Percentiles rank a stretch among this genome's conserved stretches.
phyloP scores from a whole-genome alignment of 2,797 vertebrate genomes.

The Schizopygopsis malacanthus region DNA sequence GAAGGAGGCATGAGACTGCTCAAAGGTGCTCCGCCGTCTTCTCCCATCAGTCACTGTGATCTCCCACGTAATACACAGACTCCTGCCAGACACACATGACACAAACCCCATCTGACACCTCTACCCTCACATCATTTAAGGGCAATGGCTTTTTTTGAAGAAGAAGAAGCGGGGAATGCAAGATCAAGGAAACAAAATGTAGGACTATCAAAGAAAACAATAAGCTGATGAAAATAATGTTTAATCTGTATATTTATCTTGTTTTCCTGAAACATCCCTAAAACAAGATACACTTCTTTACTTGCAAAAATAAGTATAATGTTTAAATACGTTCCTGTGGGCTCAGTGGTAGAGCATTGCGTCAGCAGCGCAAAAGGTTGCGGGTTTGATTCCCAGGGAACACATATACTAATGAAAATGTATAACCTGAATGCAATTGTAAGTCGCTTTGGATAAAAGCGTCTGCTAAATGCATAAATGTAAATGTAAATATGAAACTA shows the following conservation, averaged over 20 bases:
- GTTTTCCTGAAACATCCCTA: background rate
- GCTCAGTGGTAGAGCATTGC: too few species aligned
- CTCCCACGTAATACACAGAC: constrained; percentile 78
- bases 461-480: too few species aligned
- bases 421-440: too few species aligned
- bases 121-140: constrained; percentile 38
- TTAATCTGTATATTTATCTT: background rate
- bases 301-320: background rate
- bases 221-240: background rate
- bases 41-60: constrained; percentile 78
- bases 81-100: constrained; percentile 64
- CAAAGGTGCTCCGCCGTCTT: constrained; percentile 72
- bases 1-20: constrained; percentile 76
- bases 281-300: background rate
- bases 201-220: background rate
- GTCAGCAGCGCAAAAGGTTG: too few species aligned
- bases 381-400: too few species aligned
- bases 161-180: background rate
- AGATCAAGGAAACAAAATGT: background rate
- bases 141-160: background rate
- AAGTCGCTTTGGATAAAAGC: too few species aligned
- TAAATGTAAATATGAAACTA: background rate
- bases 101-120: constrained; percentile 55
- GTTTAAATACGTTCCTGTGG: too few species aligned
- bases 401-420: too few species aligned